Base-by-base conservation (phyloP, 2,888 invertebrate genomes). In the Thecocarcelia acutangulata region DNA sequence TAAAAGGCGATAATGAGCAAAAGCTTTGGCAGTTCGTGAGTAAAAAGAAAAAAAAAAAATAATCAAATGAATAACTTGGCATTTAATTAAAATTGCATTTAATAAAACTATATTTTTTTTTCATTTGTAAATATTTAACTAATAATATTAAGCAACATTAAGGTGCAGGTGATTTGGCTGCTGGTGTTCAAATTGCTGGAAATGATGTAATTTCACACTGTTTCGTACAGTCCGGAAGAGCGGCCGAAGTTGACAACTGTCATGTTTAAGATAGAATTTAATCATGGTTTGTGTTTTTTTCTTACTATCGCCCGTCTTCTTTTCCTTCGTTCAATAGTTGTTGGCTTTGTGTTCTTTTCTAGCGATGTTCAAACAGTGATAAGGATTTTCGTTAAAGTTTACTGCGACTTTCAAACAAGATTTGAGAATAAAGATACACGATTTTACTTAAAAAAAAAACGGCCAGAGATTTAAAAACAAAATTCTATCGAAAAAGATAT, bases 391-490 rank as follows among this genome's bases (percentile, higher is more conserved):
- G 21, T 52, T 58, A 19, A 54, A 28, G 40, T 58, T 63, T 24
- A 46, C n/a, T n/a, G n/a, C 44, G 46, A 42, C 24, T 48, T 52
- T 19, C 28, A 54, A 33, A 48, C 40, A 52, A 72, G 78, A 79
- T 79, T 79, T 66, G 48, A 54, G 40, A 28, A 52, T 59, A 73
- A 17, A 79, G 78, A 79, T 79, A 79, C 78, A 79, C 78, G 78
- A 79, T 66, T 73, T 68, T 52, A 37, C 24, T 44, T 8, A 12
- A 33, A 54, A 54, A 52, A 42, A 54, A 50, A 40, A 44, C 42
- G 44, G 13, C 2, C 11, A 28, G 17, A 63, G 21, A 58, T 64
- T 56, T 64, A 64, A 64, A 59, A 52, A 68, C 59, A 52, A 76
- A 69, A 69, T 76, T 76, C 69, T 69, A 54, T 69, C 46, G 61